phyloP scores from a whole-genome alignment of 2,113 vertebrate species.

The Mirounga angustirostris region DNA sequence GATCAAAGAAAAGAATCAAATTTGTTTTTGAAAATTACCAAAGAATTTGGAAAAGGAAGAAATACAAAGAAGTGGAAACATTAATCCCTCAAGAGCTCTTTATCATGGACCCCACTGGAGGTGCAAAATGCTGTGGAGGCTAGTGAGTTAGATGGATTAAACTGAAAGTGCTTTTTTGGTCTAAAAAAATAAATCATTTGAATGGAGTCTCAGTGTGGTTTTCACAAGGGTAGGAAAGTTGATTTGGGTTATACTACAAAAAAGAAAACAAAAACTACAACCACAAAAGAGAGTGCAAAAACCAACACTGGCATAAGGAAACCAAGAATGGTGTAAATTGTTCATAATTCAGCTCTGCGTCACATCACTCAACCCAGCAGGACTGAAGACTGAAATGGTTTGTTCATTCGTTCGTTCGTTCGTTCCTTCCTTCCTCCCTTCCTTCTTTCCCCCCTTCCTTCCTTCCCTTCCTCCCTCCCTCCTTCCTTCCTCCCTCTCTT shows the following conservation, averaged over 20 bases:
- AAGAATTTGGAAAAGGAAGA: conserved; percentile 38
- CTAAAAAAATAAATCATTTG: conserved; percentile 68
- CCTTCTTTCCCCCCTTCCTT: background rate
- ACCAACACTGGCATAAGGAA: conserved; percentile 11
- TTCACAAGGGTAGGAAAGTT: conserved; percentile 24
- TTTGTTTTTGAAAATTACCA: conserved; percentile 43
- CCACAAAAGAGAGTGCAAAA: conserved; percentile 35
- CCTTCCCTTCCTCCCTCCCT: background rate
- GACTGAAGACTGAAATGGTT: background rate
- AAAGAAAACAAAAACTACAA: conserved; percentile 62
- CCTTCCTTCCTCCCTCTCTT: no score
- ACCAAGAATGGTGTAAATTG: conserved; percentile 7
- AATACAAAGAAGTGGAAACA: background rate
- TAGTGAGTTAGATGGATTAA: background rate
- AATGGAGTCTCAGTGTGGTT: conserved; percentile 55
- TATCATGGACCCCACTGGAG: background rate
- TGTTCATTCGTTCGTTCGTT: background rate
- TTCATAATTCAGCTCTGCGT: conserved; percentile 31
- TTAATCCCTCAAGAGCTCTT: conserved; percentile 32
- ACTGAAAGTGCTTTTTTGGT: conserved; percentile 33
- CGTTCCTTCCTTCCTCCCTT: background rate
- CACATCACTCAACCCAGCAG: background rate
- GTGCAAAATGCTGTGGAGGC: background rate
- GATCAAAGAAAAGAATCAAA: conserved; percentile 64
- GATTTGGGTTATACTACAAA: background rate